A percentile compares a stretch with the other conserved stretches of the same genome.
phyloP scores from a whole-genome alignment of 2,113 vertebrate genomes.

The Prinia subflava region DNA sequence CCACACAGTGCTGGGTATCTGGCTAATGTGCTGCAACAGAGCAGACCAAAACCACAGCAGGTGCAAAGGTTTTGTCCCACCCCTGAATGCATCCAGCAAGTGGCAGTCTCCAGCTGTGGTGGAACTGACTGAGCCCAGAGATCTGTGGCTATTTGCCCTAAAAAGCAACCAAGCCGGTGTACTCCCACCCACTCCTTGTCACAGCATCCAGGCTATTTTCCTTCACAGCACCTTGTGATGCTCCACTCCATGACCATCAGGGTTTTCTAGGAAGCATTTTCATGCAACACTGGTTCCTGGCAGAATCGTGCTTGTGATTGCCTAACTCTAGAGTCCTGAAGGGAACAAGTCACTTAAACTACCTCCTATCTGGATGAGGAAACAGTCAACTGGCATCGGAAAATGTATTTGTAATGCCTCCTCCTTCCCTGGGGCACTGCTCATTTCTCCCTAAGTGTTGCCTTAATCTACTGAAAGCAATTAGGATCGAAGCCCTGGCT shows the following conservation, averaged over 20 bases:
- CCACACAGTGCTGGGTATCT: accelerated
- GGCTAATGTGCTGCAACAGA: accelerated
- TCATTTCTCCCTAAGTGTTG: not conserved
- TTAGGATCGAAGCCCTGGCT: not conserved
- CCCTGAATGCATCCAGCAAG: accelerated
- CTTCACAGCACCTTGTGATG: not conserved
- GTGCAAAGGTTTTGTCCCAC: not conserved
- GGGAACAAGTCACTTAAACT: not conserved
- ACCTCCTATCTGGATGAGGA: not conserved
- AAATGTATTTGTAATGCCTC: not conserved
- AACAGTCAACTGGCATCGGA: not conserved
- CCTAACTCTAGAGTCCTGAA: not conserved
- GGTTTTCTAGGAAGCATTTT: not conserved
- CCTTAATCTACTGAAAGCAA: not conserved
- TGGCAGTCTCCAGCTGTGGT: not conserved
- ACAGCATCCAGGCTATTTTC: not conserved
- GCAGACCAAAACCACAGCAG: accelerated
- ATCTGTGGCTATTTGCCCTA: not conserved
- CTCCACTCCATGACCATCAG: not conserved
- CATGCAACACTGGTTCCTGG: not conserved
- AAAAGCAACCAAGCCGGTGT: not conserved
- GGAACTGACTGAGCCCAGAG: not conserved
- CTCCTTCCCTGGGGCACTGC: not conserved
- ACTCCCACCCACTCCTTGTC: accelerated
- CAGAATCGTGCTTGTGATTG: not conserved